phyloP scores from a whole-genome alignment of 2,797 vertebrate species.

The Falco cherrug region DNA sequence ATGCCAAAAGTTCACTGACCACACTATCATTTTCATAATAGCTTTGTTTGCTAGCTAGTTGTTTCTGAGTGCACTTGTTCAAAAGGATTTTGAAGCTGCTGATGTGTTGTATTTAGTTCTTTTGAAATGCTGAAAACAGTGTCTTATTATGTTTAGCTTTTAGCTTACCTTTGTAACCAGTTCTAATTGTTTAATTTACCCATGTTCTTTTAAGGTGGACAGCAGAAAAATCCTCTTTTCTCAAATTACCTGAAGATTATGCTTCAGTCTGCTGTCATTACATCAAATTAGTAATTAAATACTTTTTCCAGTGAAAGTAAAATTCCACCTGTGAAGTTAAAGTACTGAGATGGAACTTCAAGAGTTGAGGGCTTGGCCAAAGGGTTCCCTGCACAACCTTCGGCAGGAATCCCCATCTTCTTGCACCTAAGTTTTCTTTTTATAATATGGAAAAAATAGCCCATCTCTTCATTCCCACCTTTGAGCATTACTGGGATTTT shows the following conservation, averaged over 20 bases:
- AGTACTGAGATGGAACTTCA: background rate
- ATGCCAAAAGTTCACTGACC: slow-evolving; percentile 55
- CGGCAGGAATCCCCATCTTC: background rate
- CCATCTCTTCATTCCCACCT: background rate
- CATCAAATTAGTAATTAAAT: background rate
- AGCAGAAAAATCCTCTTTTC: background rate
- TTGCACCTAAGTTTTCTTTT: background rate
- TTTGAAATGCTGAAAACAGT: slow-evolving; percentile 69
- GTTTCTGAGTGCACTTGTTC: slow-evolving; percentile 66
- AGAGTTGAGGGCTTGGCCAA: background rate
- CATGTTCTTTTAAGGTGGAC: slow-evolving; percentile 27
- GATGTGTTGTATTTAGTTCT: slow-evolving; percentile 65
- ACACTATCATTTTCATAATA: slow-evolving; percentile 49
- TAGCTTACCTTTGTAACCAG: slow-evolving; percentile 52
- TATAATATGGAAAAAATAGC: background rate
- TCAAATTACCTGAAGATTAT: slow-evolving; percentile 11
- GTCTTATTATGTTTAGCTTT: slow-evolving; percentile 65
- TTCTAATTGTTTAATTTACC: slow-evolving; percentile 45
- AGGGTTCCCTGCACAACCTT: background rate
- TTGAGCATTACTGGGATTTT: background rate
- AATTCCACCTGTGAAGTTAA: background rate
- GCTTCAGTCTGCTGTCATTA: background rate
- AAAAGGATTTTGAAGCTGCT: slow-evolving; percentile 70
- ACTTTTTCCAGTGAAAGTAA: background rate
- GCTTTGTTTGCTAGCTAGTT: slow-evolving; percentile 69